Percentiles rank a stretch among this genome's conserved stretches.
These are phyloP conservation scores for Malthinus flaveolus DNA, from an alignment of 2,888 invertebrate species.

Conservation along the genomic window DNA sequence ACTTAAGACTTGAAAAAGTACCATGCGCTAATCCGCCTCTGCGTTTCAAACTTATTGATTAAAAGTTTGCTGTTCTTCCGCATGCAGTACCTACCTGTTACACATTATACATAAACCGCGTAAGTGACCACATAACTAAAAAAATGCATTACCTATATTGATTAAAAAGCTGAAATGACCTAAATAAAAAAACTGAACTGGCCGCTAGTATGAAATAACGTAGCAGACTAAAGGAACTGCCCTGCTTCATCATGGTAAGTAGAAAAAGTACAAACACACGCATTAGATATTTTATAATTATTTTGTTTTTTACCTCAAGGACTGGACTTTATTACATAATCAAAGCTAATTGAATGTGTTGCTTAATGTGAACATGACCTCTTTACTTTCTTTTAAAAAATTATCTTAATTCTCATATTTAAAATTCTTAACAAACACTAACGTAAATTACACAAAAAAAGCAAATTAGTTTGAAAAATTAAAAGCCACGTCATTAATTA, in stretches of 20 bases:
- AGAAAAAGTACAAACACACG: conserved; percentile 6
- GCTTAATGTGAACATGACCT: conserved; percentile 10
- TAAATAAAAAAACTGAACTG: neutral
- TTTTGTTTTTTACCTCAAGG: conserved; percentile 16
- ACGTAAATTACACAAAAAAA: neutral
- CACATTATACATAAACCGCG: too few relatives aligned
- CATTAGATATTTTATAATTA: conserved; percentile 8
- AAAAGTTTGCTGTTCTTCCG: too few relatives aligned
- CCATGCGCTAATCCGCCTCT: too few relatives aligned
- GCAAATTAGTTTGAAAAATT: neutral
- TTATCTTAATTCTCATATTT: neutral
- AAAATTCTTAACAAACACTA: neutral
- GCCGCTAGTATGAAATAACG: neutral
- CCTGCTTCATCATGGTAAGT: conserved; percentile 4
- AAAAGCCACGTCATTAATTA: neutral
- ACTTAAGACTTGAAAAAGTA: too few relatives aligned
- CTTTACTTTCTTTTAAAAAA: conserved; percentile 4
- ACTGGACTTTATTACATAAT: conserved; percentile 17
- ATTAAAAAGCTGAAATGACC: neutral
- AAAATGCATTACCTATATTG: neutral
- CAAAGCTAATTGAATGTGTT: conserved; percentile 14
- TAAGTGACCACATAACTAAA: neutral
- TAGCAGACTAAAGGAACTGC: neutral
- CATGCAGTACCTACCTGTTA: too few relatives aligned
- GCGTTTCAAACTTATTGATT: too few relatives aligned